A percentile compares a stretch with the other conserved stretches of the same genome.
phyloP scores from a whole-genome alignment of 92 coral and sea anemone species.

The Plumapathes pennacea region DNA sequence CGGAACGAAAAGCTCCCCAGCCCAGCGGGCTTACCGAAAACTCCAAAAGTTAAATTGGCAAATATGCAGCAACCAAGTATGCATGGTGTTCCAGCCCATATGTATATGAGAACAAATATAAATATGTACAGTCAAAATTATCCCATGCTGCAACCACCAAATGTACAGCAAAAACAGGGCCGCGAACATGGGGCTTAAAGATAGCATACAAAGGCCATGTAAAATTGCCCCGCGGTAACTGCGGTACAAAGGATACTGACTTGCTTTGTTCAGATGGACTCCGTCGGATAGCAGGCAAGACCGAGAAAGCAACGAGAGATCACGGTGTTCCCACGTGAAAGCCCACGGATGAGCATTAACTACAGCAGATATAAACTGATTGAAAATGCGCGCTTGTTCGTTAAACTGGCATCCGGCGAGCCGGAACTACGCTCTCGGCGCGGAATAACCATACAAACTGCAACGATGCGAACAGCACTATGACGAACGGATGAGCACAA shows the following conservation, averaged over 20 bases:
- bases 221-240: slow-evolving; percentile 1
- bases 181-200: no score
- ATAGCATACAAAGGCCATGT: neutral
- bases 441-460: neutral
- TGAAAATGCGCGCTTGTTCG: neutral
- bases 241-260: slow-evolving; percentile 1
- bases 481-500: neutral
- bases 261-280: neutral
- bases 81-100: no score
- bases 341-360: neutral
- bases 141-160: no score
- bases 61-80: no score
- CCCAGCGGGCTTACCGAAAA: no score
- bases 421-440: neutral
- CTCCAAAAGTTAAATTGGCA: no score
- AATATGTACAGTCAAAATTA: no score
- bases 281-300: neutral
- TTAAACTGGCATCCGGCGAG: neutral
- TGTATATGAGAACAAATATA: no score
- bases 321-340: neutral
- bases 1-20: no score
- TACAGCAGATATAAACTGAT: neutral
- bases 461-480: neutral
- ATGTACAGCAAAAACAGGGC: no score
- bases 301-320: neutral